Conservation (phyloP, 2,113 vertebrate genomes). For the Tragulus kanchil region DNA sequence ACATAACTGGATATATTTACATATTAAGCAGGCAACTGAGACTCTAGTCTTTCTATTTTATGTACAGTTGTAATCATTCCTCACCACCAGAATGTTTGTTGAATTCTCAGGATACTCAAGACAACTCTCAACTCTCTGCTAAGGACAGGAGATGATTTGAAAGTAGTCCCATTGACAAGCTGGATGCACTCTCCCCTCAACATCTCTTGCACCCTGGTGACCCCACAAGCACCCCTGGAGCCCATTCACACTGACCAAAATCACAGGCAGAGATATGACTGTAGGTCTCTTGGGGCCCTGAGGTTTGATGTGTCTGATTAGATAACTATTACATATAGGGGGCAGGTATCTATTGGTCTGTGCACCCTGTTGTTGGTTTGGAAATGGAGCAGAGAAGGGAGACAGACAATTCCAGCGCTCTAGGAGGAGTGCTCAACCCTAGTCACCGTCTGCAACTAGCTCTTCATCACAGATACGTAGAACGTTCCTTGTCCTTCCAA, state of each 20-base stretch:
- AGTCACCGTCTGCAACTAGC: background rate
- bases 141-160: slow-evolving; percentile 67
- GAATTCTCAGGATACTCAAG: slow-evolving; percentile 77
- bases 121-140: slow-evolving; percentile 78
- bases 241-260: background rate
- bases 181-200: slow-evolving; percentile 3
- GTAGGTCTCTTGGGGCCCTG: background rate
- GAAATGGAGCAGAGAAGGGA: slow-evolving; percentile 42
- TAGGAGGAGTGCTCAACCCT: background rate
- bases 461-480: slow-evolving; percentile 8
- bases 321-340: slow-evolving; percentile 1
- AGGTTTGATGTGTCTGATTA: slow-evolving; percentile 7
- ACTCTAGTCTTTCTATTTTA: slow-evolving; percentile 85
- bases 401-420: slow-evolving; percentile 1
- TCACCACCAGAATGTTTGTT: slow-evolving; percentile 80
- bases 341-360: background rate
- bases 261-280: slow-evolving; percentile 23
- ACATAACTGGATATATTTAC: slow-evolving; percentile 87
- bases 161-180: slow-evolving; percentile 72
- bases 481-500: background rate
- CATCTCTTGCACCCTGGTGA: background rate
- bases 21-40: slow-evolving; percentile 89
- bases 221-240: background rate
- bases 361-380: slow-evolving; percentile 31
- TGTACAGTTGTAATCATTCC: slow-evolving; percentile 82